Percentiles rank a stretch among this genome's conserved stretches.
phyloP scores from a whole-genome alignment of 2,113 vertebrate species.

The Sceloporus undulatus region DNA sequence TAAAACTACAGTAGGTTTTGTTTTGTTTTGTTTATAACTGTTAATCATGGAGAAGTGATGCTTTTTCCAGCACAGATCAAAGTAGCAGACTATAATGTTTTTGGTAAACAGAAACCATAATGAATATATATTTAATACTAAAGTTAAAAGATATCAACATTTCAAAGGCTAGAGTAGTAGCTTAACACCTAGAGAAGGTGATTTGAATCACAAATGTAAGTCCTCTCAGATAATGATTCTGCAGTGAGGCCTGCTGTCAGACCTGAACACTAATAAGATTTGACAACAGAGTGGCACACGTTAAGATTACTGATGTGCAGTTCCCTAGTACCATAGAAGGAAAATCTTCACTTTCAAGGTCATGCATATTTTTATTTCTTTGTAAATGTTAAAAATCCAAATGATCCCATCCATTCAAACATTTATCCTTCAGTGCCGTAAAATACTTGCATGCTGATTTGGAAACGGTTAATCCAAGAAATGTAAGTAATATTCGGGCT shows the following conservation, averaged over 20 bases:
- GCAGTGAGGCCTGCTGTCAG: slow-evolving; percentile 50
- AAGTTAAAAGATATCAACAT: slow-evolving; percentile 6
- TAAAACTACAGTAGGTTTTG: neutral
- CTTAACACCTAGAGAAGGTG: slow-evolving; percentile 31
- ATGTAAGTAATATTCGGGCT: neutral
- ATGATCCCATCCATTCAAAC: neutral
- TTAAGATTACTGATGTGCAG: slow-evolving; percentile 49
- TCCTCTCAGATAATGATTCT: slow-evolving; percentile 53
- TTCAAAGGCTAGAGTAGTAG: slow-evolving; percentile 59
- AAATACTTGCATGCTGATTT: slow-evolving; percentile 3
- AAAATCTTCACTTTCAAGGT: slow-evolving; percentile 41
- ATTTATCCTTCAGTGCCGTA: neutral
- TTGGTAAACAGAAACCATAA: slow-evolving; percentile 46
- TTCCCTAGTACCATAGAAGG: slow-evolving; percentile 38
- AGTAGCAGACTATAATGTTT: slow-evolving; percentile 20
- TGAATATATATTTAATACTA: slow-evolving; percentile 7
- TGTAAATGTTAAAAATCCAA: neutral
- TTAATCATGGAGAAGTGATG: slow-evolving; percentile 28
- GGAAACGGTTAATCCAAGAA: neutral
- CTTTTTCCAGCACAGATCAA: neutral
- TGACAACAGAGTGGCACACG: slow-evolving; percentile 43
- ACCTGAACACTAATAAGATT: slow-evolving; percentile 57
- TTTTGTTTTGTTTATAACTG: slow-evolving; percentile 9
- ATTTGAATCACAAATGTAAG: slow-evolving; percentile 64
- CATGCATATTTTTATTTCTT: neutral